phyloP scores from a whole-genome alignment of 2,888 invertebrate species.

The Pocota personata region DNA sequence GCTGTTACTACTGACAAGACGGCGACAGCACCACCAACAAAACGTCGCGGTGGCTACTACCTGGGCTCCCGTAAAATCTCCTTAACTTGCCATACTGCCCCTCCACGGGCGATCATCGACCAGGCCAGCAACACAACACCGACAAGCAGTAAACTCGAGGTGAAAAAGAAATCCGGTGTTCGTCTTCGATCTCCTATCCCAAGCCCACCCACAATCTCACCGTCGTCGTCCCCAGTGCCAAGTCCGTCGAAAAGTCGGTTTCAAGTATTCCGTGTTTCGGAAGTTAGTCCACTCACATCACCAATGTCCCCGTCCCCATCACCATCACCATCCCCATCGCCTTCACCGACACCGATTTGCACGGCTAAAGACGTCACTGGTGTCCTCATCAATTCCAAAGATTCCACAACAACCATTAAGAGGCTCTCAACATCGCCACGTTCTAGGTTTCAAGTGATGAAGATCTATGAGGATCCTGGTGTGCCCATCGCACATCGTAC shows the following conservation, averaged over 20 bases:
- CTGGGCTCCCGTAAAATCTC: constrained; percentile 87
- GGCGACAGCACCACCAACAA: constrained; percentile 71
- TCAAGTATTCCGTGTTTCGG: constrained; percentile 82
- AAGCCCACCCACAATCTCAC: constrained; percentile 86
- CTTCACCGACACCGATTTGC: constrained; percentile 65
- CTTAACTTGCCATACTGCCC: constrained; percentile 87
- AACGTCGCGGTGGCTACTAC: constrained; percentile 80
- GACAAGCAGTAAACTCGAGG: constrained; percentile 79
- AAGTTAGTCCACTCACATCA: constrained; percentile 80
- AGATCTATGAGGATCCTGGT: constrained; percentile 81
- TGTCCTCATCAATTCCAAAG: constrained; percentile 74
- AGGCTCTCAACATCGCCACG: constrained; percentile 81
- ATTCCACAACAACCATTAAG: constrained; percentile 80
- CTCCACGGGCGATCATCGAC: constrained; percentile 81
- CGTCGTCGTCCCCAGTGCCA: constrained; percentile 88
- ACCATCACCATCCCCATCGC: constrained; percentile 75
- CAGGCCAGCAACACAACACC: constrained; percentile 77
- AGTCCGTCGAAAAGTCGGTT: constrained; percentile 83
- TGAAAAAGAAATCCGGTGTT: constrained; percentile 82
- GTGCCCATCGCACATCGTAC: constrained; percentile 77
- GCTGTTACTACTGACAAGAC: constrained; percentile 75
- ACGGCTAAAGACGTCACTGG: constrained; percentile 59
- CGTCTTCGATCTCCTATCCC: constrained; percentile 88
- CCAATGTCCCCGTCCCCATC: constrained; percentile 77
- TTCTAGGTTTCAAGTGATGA: constrained; percentile 80